Evolutionary conservation across 2,113 vertebrate species (phyloP).

Genomic region (Parus major): DNA sequence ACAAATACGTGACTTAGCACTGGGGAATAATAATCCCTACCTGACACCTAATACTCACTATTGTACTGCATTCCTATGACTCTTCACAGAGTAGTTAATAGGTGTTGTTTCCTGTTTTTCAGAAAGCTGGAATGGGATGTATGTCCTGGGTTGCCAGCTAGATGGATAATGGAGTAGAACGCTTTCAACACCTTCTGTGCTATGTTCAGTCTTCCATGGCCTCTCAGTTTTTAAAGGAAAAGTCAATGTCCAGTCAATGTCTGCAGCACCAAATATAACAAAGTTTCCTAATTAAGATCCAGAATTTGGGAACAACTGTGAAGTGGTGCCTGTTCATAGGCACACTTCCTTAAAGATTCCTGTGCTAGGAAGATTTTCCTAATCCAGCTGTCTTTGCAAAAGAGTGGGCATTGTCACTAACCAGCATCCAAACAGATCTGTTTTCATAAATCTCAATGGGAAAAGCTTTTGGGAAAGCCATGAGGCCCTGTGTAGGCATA

Average conservation of each 20-base stretch:
- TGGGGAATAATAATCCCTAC: not conserved
- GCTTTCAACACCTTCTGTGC: accelerated
- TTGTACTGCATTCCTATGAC: not conserved
- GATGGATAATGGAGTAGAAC: not conserved
- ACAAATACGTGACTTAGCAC: not conserved
- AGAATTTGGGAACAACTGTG: not conserved
- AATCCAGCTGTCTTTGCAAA: not conserved
- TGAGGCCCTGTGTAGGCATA: accelerated
- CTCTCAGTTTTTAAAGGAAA: not conserved
- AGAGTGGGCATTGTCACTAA: accelerated
- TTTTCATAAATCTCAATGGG: not conserved
- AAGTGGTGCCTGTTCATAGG: not conserved
- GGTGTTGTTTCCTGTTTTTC: not conserved
- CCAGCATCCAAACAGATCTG: not conserved
- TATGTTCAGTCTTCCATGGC: not conserved
- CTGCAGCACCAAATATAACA: not conserved
- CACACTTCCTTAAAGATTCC: not conserved
- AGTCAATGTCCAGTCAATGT: not conserved
- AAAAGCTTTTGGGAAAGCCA: not conserved
- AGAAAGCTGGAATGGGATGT: not conserved
- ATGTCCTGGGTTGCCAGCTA: not conserved
- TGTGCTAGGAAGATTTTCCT: not conserved
- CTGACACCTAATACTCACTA: not conserved
- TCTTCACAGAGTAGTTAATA: not conserved
- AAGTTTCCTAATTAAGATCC: not conserved